phyloP scores from a whole-genome alignment of 2,113 vertebrate genomes.

The Lynx canadensis region DNA sequence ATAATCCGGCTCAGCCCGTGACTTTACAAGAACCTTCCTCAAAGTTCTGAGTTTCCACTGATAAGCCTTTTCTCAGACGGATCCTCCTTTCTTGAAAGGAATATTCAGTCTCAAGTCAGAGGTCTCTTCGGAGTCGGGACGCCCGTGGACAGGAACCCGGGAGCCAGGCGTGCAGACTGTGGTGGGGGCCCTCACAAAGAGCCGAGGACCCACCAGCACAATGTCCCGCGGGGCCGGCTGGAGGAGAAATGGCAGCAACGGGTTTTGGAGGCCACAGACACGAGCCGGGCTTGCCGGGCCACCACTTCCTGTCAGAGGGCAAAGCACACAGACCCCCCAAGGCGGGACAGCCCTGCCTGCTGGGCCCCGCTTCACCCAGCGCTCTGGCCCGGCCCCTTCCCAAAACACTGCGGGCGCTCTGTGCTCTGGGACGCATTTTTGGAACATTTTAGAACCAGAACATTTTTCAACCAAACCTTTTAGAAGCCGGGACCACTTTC shows the following conservation, averaged over 20 bases:
- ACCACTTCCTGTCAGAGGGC: background rate
- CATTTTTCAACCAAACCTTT: conserved; percentile 4
- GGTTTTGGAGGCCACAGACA: background rate
- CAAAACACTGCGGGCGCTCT: background rate
- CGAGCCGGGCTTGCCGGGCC: accelerated
- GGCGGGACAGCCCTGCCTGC: accelerated
- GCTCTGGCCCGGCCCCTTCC: background rate
- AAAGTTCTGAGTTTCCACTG: accelerated
- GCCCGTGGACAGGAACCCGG: accelerated
- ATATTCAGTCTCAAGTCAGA: background rate
- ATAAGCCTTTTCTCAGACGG: accelerated
- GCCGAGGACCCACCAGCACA: background rate
- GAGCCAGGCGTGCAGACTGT: accelerated
- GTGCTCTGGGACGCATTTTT: background rate
- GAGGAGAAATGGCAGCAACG: background rate
- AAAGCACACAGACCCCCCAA: background rate
- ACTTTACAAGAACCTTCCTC: background rate
- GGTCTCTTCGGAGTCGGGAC: background rate
- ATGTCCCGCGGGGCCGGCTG: accelerated
- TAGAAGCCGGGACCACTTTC: background rate
- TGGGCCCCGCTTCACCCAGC: accelerated
- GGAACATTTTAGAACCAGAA: conserved; percentile 35
- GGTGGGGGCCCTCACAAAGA: background rate
- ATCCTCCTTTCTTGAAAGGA: background rate
- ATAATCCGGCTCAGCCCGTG: background rate